A percentile compares a stretch with the other conserved stretches of the same genome.
Conservation (phyloP, 2,888 invertebrate species). For the Chesias legatella region DNA sequence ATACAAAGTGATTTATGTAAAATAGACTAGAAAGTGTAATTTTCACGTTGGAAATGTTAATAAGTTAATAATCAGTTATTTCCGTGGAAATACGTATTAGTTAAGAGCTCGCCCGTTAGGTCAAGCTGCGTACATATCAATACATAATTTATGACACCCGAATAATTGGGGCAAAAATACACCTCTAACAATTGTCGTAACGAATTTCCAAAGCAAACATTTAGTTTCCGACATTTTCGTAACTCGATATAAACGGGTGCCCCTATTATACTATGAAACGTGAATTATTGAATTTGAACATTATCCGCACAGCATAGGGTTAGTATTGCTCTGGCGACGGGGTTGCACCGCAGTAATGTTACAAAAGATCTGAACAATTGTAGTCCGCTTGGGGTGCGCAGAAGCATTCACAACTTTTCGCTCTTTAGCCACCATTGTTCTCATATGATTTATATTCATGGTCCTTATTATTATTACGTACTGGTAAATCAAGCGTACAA, state of each 20-base stretch:
- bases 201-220: conserved; percentile 79
- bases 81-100: no score
- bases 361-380: conserved; percentile 58
- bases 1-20: no score
- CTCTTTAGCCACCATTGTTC: conserved; percentile 76
- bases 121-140: conserved; percentile 31
- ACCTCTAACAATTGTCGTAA: conserved; percentile 65
- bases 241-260: conserved; percentile 72
- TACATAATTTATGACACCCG: conserved; percentile 51
- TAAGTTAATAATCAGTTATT: no score
- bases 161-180: conserved; percentile 56
- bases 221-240: conserved; percentile 60
- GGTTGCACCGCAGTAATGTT: conserved; percentile 33
- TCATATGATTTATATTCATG: conserved; percentile 80
- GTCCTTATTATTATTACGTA: conserved; percentile 66
- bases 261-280: conserved; percentile 42
- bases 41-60: no score
- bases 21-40: no score
- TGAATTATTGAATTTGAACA: conserved; percentile 6
- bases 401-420: conserved; percentile 76
- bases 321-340: conserved; percentile 3
- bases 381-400: conserved; percentile 60
- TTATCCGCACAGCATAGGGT: conserved; percentile 28
- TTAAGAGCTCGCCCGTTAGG: conserved; percentile 5
- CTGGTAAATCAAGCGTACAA: conserved; percentile 68